These are phyloP conservation scores for Ascidia mentula DNA, from an alignment of 23 tunicate species.

Conservation along the genomic window DNA sequence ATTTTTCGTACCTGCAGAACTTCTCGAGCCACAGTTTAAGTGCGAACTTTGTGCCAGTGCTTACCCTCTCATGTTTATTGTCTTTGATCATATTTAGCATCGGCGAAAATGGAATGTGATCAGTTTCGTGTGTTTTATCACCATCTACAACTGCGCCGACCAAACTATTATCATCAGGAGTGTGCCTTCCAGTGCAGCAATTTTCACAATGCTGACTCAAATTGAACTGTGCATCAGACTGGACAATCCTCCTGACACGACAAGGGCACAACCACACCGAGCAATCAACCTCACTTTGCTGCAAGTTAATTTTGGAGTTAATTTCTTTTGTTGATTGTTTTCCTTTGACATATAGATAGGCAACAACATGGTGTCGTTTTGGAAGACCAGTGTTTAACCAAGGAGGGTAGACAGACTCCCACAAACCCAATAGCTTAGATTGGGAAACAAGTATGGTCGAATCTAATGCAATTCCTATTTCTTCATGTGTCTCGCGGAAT, in stretches of 20 bases:
- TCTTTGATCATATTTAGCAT: constrained; percentile 14
- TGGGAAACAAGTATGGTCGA: neutral
- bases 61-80: constrained; percentile 37
- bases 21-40: constrained; percentile 56
- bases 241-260: constrained; percentile 22
- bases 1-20: too few species aligned
- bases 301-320: constrained; percentile 21
- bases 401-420: constrained; percentile 80
- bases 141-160: constrained; percentile 4
- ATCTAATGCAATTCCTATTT: constrained; percentile 46
- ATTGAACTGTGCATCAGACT: constrained; percentile 25
- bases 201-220: neutral
- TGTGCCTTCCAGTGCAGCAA: neutral
- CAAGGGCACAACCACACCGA: constrained; percentile 57
- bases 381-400: constrained; percentile 20
- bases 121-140: neutral
- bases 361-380: constrained; percentile 66
- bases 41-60: constrained; percentile 81
- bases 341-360: constrained; percentile 35
- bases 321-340: constrained; percentile 32
- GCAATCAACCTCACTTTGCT: constrained; percentile 38
- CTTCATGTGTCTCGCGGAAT: constrained; percentile 59
- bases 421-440: constrained; percentile 47
- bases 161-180: neutral
- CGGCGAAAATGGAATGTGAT: neutral